A percentile compares a stretch with the other conserved stretches of the same genome.
Conservation (phyloP, 2,113 vertebrate species). For the Neolamprologus sp. region DNA sequence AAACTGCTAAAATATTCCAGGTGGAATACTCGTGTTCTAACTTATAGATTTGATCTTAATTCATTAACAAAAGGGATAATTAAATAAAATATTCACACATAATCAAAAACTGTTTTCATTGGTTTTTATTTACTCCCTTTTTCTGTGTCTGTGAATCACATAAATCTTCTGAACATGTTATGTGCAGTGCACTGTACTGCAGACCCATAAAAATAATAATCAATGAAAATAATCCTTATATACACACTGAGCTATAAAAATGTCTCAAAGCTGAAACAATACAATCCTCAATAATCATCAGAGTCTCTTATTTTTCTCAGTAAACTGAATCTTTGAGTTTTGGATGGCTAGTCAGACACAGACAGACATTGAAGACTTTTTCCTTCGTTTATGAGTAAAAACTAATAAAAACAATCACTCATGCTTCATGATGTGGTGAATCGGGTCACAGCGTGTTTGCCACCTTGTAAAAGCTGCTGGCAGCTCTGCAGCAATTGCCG, state of each 20-base stretch:
- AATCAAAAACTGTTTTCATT: neutral
- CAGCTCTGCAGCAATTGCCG: neutral
- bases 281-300: neutral
- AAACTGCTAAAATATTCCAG: neutral
- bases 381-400: neutral
- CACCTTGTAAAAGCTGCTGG: neutral
- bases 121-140: neutral
- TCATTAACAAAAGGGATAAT: neutral
- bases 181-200: neutral
- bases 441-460: neutral
- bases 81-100: neutral
- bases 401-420: neutral
- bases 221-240: neutral
- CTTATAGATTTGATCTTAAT: neutral
- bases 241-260: neutral
- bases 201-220: neutral
- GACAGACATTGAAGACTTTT: neutral
- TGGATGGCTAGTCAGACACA: neutral
- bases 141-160: neutral
- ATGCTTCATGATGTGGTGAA: neutral
- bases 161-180: neutral
- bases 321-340: neutral
- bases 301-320: neutral
- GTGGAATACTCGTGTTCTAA: neutral
- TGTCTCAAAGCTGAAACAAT: neutral